phyloP scores from a whole-genome alignment of 2,113 vertebrate species.

The Aix galericulata region DNA sequence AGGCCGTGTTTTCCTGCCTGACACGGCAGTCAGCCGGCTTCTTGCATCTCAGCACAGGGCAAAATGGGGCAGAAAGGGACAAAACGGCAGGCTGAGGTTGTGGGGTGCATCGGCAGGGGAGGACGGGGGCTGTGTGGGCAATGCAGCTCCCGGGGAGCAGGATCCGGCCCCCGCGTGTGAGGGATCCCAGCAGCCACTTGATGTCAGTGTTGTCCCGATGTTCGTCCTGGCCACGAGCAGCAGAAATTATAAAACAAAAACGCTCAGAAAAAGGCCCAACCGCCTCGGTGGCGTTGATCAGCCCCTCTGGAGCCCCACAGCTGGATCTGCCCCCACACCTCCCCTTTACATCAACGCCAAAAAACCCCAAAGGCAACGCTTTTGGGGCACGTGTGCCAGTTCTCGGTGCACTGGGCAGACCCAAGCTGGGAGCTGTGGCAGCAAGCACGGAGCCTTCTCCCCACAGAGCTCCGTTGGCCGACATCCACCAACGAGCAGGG shows the following conservation, averaged over 20 bases:
- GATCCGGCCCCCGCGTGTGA: not conserved
- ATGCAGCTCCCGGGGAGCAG: not conserved
- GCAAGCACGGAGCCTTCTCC: no score
- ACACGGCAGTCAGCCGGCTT: no score
- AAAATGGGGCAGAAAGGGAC: not conserved
- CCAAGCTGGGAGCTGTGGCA: no score
- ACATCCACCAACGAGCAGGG: no score
- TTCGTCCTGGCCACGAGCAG: not conserved
- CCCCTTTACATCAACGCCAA: not conserved
- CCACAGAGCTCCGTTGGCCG: no score
- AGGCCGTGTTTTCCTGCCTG: not conserved
- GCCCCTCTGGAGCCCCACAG: not conserved
- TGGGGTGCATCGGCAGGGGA: rapidly evolving
- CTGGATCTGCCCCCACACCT: not conserved
- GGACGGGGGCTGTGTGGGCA: not conserved
- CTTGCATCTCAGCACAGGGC: not conserved
- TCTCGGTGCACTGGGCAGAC: no score
- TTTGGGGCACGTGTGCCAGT: no score
- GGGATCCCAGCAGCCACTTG: not conserved
- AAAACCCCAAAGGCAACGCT: not conserved
- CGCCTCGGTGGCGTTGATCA: not conserved
- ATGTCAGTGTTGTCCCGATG: not conserved
- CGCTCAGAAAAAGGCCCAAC: not conserved
- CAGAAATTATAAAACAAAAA: not conserved
- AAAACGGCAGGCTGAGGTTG: not conserved